Evolutionary conservation across 2,797 vertebrate species (phyloP).

Genomic region (Thripadectes ignobilis): DNA sequence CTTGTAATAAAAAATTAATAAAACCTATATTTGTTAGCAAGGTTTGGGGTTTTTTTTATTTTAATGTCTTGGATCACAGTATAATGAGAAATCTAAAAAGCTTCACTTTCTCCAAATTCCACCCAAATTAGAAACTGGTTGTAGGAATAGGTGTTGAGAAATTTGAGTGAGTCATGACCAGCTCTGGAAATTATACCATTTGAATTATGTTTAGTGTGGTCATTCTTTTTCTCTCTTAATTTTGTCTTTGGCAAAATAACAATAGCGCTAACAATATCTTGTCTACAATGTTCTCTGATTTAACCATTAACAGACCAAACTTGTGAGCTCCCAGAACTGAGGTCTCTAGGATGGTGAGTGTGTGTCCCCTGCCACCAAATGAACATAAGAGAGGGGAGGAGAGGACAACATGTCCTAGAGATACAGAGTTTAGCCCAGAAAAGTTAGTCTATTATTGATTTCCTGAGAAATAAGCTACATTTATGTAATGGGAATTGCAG

Average conservation of each 20-base stretch:
- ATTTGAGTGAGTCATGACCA: neutral
- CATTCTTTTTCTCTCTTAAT: neutral
- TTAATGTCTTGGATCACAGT: neutral
- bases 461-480: neutral
- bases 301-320: neutral
- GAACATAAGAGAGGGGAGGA: neutral
- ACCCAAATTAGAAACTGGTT: neutral
- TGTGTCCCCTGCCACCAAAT: neutral
- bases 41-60: neutral
- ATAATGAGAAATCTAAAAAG: neutral
- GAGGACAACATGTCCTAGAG: neutral
- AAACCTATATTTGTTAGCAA: neutral
- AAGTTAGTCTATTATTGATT: neutral
- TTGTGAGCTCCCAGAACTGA: neutral
- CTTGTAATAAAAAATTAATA: neutral
- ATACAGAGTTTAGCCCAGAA: neutral
- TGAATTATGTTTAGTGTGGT: neutral
- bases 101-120: neutral
- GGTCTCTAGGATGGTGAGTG: neutral
- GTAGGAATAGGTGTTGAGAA: neutral
- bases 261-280: neutral
- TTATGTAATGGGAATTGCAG: neutral
- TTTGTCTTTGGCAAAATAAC: neutral
- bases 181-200: accelerated
- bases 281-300: neutral